These are phyloP conservation scores for Myrmecophaga tridactyla DNA, from an alignment of 2,113 vertebrate genomes.

Conservation along the genomic window DNA sequence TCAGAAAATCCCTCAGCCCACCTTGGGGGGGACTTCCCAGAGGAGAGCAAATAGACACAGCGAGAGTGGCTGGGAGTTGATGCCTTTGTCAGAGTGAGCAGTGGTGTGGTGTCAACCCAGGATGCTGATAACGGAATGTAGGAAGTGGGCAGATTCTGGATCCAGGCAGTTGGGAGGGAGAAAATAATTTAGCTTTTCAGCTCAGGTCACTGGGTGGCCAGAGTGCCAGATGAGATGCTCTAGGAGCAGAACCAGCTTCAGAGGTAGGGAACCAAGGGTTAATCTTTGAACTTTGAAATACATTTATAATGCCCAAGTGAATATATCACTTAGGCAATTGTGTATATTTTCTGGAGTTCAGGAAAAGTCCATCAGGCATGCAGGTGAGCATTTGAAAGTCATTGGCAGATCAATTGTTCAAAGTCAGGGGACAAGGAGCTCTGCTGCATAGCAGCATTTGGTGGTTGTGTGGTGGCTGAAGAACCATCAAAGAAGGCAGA, in stretches of 20 bases:
- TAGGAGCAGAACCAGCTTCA: background rate
- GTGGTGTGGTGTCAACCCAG: background rate
- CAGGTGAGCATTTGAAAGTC: background rate
- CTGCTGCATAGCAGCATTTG: background rate
- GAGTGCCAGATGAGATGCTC: background rate
- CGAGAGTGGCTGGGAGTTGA: too few relatives aligned
- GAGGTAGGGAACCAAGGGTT: background rate
- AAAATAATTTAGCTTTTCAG: background rate
- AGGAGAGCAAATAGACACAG: too few relatives aligned
- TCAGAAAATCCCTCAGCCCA: too few relatives aligned
- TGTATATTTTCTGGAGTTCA: background rate
- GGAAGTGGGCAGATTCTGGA: background rate
- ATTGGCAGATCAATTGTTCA: background rate
- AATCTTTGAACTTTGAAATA: background rate
- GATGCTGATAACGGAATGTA: background rate
- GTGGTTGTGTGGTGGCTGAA: background rate
- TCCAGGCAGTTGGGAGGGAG: background rate
- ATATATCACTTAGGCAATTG: background rate
- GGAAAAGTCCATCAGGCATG: background rate
- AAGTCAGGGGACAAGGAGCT: background rate
- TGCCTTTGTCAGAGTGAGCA: background rate
- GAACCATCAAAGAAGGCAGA: background rate
- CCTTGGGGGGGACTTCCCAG: background rate
- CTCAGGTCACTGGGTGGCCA: background rate
- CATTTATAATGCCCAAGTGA: background rate